Percentiles rank a stretch among this genome's conserved stretches.
Evolutionary conservation across 2,797 vertebrate genomes (phyloP).

Genomic region (Orestias chungarensis): DNA sequence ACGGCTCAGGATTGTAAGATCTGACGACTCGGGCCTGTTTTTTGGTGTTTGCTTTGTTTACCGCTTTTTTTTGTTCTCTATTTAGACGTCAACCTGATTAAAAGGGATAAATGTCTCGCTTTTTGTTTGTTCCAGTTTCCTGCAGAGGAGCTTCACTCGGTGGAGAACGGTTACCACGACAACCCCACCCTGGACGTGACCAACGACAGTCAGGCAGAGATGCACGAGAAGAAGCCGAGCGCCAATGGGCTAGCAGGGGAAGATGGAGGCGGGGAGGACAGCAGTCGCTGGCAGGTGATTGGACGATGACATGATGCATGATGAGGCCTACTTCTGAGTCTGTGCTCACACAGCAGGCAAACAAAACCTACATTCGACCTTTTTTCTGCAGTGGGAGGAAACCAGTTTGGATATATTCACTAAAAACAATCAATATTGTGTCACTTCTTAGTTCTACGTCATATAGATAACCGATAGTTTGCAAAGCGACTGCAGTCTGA

Average conservation of each 20-base stretch:
- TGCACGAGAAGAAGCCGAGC: slow-evolving; percentile 92
- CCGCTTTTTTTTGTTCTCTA: neutral
- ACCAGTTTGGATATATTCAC: too few species aligned
- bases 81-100: neutral
- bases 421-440: too few species aligned
- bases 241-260: slow-evolving; percentile 87
- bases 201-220: slow-evolving; percentile 90
- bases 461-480: too few species aligned
- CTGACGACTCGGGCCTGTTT: neutral
- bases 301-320: slow-evolving; percentile 23
- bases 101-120: neutral
- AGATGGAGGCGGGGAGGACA: slow-evolving; percentile 73
- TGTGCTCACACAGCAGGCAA: too few species aligned
- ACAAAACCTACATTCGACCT: too few species aligned
- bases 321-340: neutral
- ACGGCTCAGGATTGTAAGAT: neutral
- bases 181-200: slow-evolving; percentile 96
- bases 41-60: neutral
- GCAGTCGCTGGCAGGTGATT: slow-evolving; percentile 87
- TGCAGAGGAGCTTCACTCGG: slow-evolving; percentile 93
- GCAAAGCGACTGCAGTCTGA: too few species aligned
- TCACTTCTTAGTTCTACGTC: too few species aligned
- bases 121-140: slow-evolving; percentile 75
- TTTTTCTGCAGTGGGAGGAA: too few species aligned
- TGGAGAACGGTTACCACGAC: slow-evolving; percentile 98